These are phyloP conservation scores for Eciton burchellii DNA, from an alignment of 1,140 invertebrate genomes.

Conservation along the genomic window DNA sequence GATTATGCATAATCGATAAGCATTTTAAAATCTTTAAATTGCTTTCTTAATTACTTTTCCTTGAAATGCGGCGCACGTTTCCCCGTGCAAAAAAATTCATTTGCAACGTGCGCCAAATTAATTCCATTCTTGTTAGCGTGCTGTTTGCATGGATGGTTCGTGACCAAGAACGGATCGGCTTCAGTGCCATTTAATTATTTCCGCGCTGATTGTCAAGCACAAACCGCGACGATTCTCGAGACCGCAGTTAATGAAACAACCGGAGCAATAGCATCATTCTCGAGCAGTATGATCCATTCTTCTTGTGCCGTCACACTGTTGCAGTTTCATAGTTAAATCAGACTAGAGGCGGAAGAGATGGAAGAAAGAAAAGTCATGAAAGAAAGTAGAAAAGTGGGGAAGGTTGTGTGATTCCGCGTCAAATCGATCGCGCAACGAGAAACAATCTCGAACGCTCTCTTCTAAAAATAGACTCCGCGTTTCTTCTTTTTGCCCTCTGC, in stretches of 20 bases:
- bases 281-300: neutral
- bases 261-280: conserved; percentile 33
- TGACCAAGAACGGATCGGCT: conserved; percentile 42
- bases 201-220: conserved; percentile 56
- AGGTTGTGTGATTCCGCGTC: neutral
- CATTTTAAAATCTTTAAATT: neutral
- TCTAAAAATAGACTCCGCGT: neutral
- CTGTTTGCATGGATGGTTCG: conserved; percentile 48
- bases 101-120: conserved; percentile 39
- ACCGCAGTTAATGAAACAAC: conserved; percentile 40
- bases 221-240: conserved; percentile 19
- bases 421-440: neutral
- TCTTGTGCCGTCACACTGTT: too few relatives aligned
- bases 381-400: neutral
- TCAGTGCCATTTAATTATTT: conserved; percentile 76
- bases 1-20: neutral
- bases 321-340: too few relatives aligned
- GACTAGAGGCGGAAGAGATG: too few relatives aligned
- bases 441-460: neutral
- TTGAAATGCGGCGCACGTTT: neutral
- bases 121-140: conserved; percentile 45
- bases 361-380: neutral
- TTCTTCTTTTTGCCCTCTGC: neutral
- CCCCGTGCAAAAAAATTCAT: conserved; percentile 8
- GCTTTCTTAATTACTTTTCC: conserved; percentile 1